Base-by-base conservation (phyloP, 2,888 invertebrate genomes). In the Drosophila neutralis region DNA sequence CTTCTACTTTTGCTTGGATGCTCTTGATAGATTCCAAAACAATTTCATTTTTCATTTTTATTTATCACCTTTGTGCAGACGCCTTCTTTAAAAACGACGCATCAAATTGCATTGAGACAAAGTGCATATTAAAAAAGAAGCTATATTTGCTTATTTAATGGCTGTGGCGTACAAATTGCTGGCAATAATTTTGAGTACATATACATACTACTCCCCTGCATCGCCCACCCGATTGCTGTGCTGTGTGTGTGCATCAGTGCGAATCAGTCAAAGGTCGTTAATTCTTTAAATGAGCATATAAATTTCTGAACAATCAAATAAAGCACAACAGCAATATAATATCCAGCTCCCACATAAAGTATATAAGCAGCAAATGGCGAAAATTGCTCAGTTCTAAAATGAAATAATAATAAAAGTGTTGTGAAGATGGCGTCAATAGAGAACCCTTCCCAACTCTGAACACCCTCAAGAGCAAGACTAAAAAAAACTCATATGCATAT, bases 261-360 rank as follows among this genome's bases (percentile, higher is more conserved):
- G 78, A 78, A 90, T 82, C 83, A 90, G 90, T 91, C 89, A 91
- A 81, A 90, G 88, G 76, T 85, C 91, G 89, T 91, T 90, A 91
- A 90, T 83, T 90, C 85, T 77, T 76, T 53, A 81, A 89, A 83
- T 77, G 80, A 57, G 82, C 81, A 52, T 78, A 81, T 82, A 83
- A 79, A 81, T 84, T 84, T 80, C 67, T 49, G 51, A 64, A 59
- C 78, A 78, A 76, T 81, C 64, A 82, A 80, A 74, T 67, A 77
- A 69, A 76, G 51, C 66, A 54, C 73, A 76, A 35, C 15, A 36
- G 31, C 59, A 62, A 68, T 67, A 53, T 68, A 45, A 67, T 67
- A 40, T 35, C 11, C 10, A 45, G 27, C 51, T 8, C 33, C 18
- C 35, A 6, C 27, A 31, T 24, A 56, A 58, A 67, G 65, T 58